A percentile compares a stretch with the other conserved stretches of the same genome.
Evolutionary conservation across 2,888 invertebrate species (phyloP).

Genomic region (Drosophila prolongata): DNA sequence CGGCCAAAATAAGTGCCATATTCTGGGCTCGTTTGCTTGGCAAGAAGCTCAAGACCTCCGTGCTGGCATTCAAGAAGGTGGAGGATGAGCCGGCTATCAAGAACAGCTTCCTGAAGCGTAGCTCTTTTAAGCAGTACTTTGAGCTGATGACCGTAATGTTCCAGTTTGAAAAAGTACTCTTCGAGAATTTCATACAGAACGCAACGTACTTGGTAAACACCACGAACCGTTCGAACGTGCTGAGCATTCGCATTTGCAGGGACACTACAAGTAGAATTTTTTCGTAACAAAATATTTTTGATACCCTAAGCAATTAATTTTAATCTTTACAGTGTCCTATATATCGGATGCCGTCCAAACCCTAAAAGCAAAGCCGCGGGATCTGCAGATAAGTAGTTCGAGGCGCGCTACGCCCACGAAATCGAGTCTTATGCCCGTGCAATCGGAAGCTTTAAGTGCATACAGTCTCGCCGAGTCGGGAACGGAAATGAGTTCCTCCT

Average conservation of each 20-base stretch:
- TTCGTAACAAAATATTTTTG: neutral
- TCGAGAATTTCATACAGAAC: slow-evolving; percentile 88
- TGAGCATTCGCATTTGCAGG: slow-evolving; percentile 86
- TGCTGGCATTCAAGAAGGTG: slow-evolving; percentile 90
- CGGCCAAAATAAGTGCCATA: slow-evolving; percentile 93
- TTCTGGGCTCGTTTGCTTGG: slow-evolving; percentile 94
- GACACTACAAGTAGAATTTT: slow-evolving; percentile 65
- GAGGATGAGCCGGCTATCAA: slow-evolving; percentile 85
- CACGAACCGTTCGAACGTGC: slow-evolving; percentile 89
- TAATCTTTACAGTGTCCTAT: slow-evolving; percentile 61
- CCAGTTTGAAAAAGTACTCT: slow-evolving; percentile 90
- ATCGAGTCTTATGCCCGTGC: slow-evolving; percentile 16
- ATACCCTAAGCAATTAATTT: neutral
- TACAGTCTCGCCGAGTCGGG: slow-evolving; percentile 6
- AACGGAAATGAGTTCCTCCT: neutral
- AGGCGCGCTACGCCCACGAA: slow-evolving; percentile 15
- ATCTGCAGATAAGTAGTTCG: neutral
- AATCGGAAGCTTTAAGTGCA: slow-evolving; percentile 26
- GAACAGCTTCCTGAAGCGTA: slow-evolving; percentile 89
- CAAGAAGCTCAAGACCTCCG: slow-evolving; percentile 91
- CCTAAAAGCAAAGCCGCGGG: slow-evolving; percentile 48
- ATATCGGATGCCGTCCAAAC: slow-evolving; percentile 73
- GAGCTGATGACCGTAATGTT: slow-evolving; percentile 90
- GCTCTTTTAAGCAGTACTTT: slow-evolving; percentile 92
- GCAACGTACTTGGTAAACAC: slow-evolving; percentile 88